Evolutionary conservation across 2,888 invertebrate genomes (phyloP), one percentile per base, ranked within the genome.

Genomic region (Tillus elongatus): DNA sequence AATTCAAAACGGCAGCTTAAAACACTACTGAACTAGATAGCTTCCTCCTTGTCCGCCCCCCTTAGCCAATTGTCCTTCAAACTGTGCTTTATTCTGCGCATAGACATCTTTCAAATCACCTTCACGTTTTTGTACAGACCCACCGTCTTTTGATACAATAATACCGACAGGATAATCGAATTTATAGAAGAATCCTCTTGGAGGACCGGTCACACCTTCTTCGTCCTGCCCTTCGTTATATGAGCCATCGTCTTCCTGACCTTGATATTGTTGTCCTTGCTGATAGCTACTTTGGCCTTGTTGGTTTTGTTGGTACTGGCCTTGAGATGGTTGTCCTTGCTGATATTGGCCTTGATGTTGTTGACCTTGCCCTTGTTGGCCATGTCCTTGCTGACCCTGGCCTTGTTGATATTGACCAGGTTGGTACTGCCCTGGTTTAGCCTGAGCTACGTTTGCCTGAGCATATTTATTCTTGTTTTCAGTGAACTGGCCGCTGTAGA

Each of bases 141-240:
- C 31, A 1, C 51, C 58, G 31, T 58, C 54, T 42, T 63, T 61
- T 3, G 54, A 48, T 2, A 62, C 63, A 31, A 64, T 64, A 31
- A 67, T 63, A 13, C 66, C 76, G n/a, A 75, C 78, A 14, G 79
- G 77, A 61, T 82, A 81, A 49, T 74, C 72, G 62, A 75, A 78
- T 51, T 71, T 75, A 62, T 82, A 82, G 71, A 77, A 82, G 70
- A 82, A 82, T 34, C 82, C 82, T 52, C 73, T 73, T 33, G 81
- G 80, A 12, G 66, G 66, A 11, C 64, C 71, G 15, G 53, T 50
- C 16, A 50, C 50, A 43, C 64, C 33, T 31, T 61, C 16, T 8
- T 33, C 15, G 11, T 29, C 39, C 10, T 33, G 12, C 35, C 40
- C 10, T 14, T 49, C 51, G 8, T 47, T 43, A 37, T 46, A 46